Evolutionary conservation across 1,140 invertebrate species (phyloP).

Genomic region (Cotesia chilonis): DNA sequence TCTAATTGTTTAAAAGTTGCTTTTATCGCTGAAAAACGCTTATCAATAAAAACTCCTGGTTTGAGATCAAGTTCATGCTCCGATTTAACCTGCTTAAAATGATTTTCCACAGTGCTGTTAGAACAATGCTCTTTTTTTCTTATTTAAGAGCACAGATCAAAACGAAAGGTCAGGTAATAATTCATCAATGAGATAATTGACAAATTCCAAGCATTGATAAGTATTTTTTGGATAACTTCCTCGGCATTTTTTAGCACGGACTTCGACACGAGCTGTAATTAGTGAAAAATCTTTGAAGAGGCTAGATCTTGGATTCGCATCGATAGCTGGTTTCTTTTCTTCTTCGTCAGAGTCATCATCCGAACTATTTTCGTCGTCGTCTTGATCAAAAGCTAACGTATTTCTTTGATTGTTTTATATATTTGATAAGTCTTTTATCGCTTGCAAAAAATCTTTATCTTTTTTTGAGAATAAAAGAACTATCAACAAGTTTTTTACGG

Average conservation of each 20-base stretch:
- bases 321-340: neutral
- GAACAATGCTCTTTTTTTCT: slow-evolving; percentile 10
- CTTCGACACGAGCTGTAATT: neutral
- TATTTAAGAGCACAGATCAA: slow-evolving; percentile 20
- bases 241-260: neutral
- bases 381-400: neutral
- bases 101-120: slow-evolving; percentile 23
- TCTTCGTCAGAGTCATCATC: slow-evolving; percentile 8
- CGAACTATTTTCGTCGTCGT: neutral
- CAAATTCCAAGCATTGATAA: slow-evolving; percentile 13
- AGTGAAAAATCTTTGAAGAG: neutral
- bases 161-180: slow-evolving; percentile 17
- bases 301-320: neutral
- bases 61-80: slow-evolving; percentile 18
- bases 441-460: neutral
- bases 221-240: slow-evolving; percentile 1
- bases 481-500: neutral
- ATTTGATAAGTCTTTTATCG: neutral
- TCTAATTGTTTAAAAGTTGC: slow-evolving; percentile 15
- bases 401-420: neutral
- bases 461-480: slow-evolving; percentile 18
- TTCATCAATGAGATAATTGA: slow-evolving; percentile 19
- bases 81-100: slow-evolving; percentile 24
- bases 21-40: neutral
- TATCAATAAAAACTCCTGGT: slow-evolving; percentile 27